These are phyloP conservation scores for Telmatherina bonti DNA, from an alignment of 2,797 vertebrate genomes.

Conservation along the genomic window DNA sequence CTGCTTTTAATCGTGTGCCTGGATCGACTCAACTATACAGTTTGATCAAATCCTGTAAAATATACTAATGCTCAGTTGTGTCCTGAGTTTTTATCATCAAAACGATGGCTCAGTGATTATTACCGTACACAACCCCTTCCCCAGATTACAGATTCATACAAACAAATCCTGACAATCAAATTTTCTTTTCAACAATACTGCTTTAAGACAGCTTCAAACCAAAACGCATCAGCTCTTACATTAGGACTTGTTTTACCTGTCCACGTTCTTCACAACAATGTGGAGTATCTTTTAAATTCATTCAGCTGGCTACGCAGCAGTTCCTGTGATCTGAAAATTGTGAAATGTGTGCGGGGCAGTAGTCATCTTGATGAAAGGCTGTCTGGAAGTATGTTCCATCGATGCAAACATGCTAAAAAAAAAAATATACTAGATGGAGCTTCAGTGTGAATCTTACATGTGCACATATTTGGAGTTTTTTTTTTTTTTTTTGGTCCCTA, in stretches of 20 bases:
- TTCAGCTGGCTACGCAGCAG: too few species aligned
- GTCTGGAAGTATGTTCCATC: not conserved
- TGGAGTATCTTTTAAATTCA: too few species aligned
- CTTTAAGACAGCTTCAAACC: conserved; percentile 1
- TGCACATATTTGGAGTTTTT: not conserved
- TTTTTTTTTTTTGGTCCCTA: not conserved
- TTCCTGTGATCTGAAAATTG: not conserved
- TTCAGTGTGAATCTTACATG: conserved; percentile 25
- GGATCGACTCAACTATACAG: not conserved
- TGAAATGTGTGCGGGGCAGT: not conserved
- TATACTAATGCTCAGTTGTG: conserved; percentile 20
- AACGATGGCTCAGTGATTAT: conserved; percentile 1
- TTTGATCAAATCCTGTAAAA: conserved; percentile 23
- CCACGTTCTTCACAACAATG: too few species aligned
- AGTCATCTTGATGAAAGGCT: not conserved
- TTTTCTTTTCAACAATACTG: conserved; percentile 8
- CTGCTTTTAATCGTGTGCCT: too few species aligned
- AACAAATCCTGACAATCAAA: too few species aligned
- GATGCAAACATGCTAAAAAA: not conserved
- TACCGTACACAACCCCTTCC: conserved; percentile 12
- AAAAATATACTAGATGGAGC: conserved; percentile 2
- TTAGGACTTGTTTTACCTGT: too few species aligned
- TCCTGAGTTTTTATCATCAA: conserved; percentile 55
- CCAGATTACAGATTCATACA: conserved; percentile 1
- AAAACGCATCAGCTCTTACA: conserved; percentile 1